Evolutionary conservation across 2,113 vertebrate genomes (phyloP).

Genomic region (Boleophthalmus pectinirostris): DNA sequence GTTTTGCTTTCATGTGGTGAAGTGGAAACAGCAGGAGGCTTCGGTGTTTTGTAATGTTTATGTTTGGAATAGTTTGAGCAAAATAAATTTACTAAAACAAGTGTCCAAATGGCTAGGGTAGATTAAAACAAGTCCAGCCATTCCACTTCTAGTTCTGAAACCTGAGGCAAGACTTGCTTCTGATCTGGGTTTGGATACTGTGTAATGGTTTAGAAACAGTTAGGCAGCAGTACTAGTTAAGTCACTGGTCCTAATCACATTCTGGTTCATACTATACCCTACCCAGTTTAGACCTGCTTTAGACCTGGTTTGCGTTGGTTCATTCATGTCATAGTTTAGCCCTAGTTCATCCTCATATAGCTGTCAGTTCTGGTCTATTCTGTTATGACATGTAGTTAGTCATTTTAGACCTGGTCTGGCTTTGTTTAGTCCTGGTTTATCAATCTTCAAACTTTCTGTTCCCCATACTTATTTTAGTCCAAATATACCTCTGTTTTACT

Average conservation of each 20-base stretch:
- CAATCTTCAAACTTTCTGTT: background rate
- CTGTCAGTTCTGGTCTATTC: no score
- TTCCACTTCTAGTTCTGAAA: slow-evolving; percentile 9
- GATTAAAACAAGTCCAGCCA: slow-evolving; percentile 44
- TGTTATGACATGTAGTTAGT: no score
- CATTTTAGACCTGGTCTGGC: no score
- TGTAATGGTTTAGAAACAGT: background rate
- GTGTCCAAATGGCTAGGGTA: slow-evolving; percentile 24
- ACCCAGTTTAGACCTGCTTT: no score
- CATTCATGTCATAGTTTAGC: no score
- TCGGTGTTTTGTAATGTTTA: slow-evolving; percentile 13
- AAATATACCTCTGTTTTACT: no score
- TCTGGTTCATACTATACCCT: background rate
- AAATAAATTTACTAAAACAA: slow-evolving; percentile 24
- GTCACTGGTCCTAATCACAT: background rate
- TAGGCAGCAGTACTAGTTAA: background rate
- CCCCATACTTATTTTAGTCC: background rate
- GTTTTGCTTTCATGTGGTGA: slow-evolving; percentile 31
- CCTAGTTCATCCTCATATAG: no score
- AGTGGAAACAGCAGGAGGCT: background rate
- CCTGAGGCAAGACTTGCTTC: no score
- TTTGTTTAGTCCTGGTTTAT: background rate
- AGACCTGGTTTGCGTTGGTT: no score
- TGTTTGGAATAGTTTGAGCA: slow-evolving; percentile 1
- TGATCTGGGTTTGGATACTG: no score